phyloP scores from a whole-genome alignment of 2,113 vertebrate species.

The Nettapus auritus region DNA sequence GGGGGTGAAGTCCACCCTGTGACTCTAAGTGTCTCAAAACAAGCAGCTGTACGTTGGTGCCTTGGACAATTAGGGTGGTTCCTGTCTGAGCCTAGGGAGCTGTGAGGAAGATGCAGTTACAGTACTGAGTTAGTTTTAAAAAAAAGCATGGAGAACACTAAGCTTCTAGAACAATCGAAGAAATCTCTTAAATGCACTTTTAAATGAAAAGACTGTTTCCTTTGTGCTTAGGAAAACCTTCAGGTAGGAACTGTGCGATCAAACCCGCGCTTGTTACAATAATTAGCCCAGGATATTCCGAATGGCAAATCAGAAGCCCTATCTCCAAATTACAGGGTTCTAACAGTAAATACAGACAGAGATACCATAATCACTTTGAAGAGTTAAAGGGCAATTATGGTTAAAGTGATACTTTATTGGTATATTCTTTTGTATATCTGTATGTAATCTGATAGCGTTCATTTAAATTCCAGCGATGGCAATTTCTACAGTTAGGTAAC shows the following conservation, averaged over 20 bases:
- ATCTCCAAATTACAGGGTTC: slow-evolving; percentile 48
- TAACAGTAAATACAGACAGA: background rate
- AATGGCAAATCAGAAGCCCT: background rate
- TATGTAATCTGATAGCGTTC: slow-evolving; percentile 27
- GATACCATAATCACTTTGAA: background rate
- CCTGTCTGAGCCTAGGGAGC: background rate
- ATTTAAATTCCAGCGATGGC: background rate
- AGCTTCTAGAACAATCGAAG: background rate
- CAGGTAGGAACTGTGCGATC: background rate
- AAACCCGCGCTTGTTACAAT: background rate
- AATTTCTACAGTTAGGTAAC: background rate
- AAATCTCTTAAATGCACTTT: background rate
- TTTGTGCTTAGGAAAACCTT: background rate
- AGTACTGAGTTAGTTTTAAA: background rate
- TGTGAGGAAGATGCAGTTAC: background rate
- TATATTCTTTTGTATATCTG: background rate
- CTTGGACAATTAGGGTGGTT: background rate
- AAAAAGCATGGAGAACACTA: background rate
- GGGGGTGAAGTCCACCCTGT: background rate
- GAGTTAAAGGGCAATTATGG: slow-evolving; percentile 30
- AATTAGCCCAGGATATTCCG: background rate
- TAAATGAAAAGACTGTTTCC: background rate
- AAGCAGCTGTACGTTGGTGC: background rate
- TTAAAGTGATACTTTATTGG: background rate
- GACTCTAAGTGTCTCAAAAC: background rate